A percentile compares a stretch with the other conserved stretches of the same genome.
Conservation (phyloP, 1,140 invertebrate genomes). For the Psilanteris sp. region DNA sequence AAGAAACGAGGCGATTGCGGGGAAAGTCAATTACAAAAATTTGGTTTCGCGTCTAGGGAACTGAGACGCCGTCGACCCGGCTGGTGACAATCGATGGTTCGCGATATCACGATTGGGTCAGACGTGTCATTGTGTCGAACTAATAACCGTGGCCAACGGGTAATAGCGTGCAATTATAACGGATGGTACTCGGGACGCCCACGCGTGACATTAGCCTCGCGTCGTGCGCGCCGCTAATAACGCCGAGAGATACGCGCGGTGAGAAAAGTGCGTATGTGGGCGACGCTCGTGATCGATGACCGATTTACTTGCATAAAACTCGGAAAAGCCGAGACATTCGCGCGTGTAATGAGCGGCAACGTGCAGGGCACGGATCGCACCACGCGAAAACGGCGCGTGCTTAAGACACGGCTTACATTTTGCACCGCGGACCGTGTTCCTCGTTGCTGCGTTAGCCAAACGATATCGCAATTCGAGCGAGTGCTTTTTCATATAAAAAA, state of each 20-base stretch:
- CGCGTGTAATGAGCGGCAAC: neutral
- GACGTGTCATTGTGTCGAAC: constrained; percentile 53
- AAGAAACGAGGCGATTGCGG: neutral
- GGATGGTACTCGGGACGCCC: constrained; percentile 59
- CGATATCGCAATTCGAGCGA: too few relatives aligned
- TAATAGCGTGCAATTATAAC: constrained; percentile 67
- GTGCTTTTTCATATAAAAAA: too few relatives aligned
- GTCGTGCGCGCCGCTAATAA: constrained; percentile 36
- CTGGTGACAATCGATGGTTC: constrained; percentile 27
- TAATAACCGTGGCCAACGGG: constrained; percentile 68
- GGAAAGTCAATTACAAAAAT: constrained; percentile 6
- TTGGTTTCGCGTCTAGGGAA: neutral
- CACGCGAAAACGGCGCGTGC: neutral
- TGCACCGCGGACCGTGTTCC: neutral
- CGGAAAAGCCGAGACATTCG: constrained; percentile 30
- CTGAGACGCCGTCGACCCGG: neutral
- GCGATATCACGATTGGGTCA: constrained; percentile 44
- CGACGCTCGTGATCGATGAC: constrained; percentile 58
- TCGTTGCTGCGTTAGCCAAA: too few relatives aligned
- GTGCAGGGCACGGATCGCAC: constrained; percentile 2
- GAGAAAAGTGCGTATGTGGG: constrained; percentile 36
- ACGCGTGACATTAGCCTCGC: constrained; percentile 64
- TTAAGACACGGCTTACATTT: neutral
- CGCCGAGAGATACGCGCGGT: constrained; percentile 23
- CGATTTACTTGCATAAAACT: constrained; percentile 57